A percentile compares a stretch with the other conserved stretches of the same genome.
These are phyloP conservation scores for Procapra przewalskii DNA, from an alignment of 2,113 vertebrate species.

Conservation along the genomic window DNA sequence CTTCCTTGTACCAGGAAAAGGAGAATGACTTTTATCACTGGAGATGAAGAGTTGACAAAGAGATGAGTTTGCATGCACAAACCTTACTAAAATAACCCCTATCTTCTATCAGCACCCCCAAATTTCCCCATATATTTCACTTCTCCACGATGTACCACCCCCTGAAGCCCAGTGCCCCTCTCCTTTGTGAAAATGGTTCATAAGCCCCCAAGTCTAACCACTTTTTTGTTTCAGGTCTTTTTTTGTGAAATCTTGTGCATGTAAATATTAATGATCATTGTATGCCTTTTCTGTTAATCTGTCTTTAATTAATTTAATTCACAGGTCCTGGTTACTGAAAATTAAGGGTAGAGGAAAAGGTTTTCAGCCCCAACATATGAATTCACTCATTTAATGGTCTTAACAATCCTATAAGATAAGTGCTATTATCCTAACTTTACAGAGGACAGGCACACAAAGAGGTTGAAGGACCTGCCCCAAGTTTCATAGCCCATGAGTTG, in stretches of 20 bases:
- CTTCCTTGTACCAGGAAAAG: background rate
- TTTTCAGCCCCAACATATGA: background rate
- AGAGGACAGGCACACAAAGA: background rate
- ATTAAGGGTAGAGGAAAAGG: background rate
- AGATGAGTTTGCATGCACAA: background rate
- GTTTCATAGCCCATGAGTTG: too few species aligned
- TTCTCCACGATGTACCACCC: background rate
- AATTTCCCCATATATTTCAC: background rate
- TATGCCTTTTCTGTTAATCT: background rate
- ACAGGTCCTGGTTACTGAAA: background rate
- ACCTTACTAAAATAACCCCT: background rate
- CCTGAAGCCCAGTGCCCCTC: background rate
- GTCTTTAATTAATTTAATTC: background rate
- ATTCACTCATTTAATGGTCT: background rate
- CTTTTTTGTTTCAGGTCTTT: background rate
- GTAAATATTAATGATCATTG: background rate
- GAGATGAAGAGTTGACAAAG: background rate
- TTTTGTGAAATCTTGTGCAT: background rate
- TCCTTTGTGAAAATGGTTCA: background rate
- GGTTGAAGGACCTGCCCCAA: background rate
- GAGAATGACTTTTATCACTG: background rate
- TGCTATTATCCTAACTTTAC: background rate
- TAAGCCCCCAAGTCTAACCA: background rate
- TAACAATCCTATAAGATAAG: background rate
- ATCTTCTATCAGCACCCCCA: background rate